Evolutionary conservation across 2,888 invertebrate species (phyloP), one percentile per base, ranked within the genome.

Genomic region (Caenorhabditis imperialis): DNA sequence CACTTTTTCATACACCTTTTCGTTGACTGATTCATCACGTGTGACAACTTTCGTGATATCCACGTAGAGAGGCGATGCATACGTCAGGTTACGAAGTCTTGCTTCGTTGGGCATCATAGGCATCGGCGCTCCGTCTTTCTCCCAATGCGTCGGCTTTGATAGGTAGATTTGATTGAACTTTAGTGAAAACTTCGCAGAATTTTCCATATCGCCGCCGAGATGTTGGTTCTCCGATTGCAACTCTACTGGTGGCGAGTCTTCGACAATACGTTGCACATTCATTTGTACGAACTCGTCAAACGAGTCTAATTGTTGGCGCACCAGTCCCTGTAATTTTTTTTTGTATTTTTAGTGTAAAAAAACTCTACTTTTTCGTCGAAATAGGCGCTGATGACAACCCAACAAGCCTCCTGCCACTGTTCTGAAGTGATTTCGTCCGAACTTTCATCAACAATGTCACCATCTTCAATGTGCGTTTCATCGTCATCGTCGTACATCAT

Each of bases 41-140:
- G 75, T 75, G 5, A 83, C 74, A 14, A 79, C 77, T 91, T 99
- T 99, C 0, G 95, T 95, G 71, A 99, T 98, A 89, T 99, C 99
- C 7, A 99, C 98, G 90, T 99, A 99, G 0, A 99, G 91, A 0
- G 99, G 99, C 0, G 99, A 98, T 0, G 98, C 97, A 89, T 99
- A 99, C 0, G 90, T 91, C 80, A 76, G 83, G 63, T 99, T 99
- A 69, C 99, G 92, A 58, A 99, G 91, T 75, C 99, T 92, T 4
- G 99, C 99, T 75, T 99, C 99, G 88, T 99, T 99, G 0, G 99
- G 99, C 96, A 99, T 99, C 97, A 99, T 97, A 70, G 97, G 96
- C 67, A 95, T 94, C 14, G 98, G 97, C 0, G 97, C 95, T 88
- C 99, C 99, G 91, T 99, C 99, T 90, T 99, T 99, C 89, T 99